phyloP scores from a whole-genome alignment of 2,113 vertebrate genomes.

The Pelobates fuscus region DNA sequence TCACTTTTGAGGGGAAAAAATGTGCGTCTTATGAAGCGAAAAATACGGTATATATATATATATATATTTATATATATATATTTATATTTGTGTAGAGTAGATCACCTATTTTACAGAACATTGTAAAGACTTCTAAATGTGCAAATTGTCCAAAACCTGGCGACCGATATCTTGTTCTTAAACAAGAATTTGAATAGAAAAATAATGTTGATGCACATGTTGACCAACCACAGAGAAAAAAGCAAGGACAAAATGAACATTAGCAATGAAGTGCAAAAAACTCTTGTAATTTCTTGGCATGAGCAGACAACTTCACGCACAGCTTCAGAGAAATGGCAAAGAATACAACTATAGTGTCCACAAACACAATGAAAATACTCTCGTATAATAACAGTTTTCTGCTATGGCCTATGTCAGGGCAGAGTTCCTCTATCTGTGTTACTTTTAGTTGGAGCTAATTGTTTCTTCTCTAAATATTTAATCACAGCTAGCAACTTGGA shows the following conservation, averaged over 20 bases:
- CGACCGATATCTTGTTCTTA: no score
- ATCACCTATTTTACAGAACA: no score
- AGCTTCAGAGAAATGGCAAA: neutral
- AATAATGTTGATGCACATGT: neutral
- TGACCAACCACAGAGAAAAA: neutral
- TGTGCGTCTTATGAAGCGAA: no score
- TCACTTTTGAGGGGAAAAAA: no score
- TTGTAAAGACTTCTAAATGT: no score
- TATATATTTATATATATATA: no score
- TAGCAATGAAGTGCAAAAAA: neutral
- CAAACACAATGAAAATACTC: neutral
- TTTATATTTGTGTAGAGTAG: no score
- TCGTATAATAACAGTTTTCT: neutral
- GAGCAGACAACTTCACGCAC: neutral
- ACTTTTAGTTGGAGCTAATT: neutral
- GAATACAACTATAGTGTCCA: neutral
- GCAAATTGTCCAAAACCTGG: no score
- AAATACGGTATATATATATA: no score
- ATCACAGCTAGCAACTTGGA: neutral
- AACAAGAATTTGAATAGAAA: neutral
- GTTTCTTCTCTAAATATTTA: conserved; percentile 6
- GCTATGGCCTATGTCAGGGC: neutral
- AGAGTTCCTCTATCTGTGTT: neutral
- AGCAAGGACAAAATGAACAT: neutral
- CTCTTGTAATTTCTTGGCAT: neutral